Conservation (phyloP, 1,140 invertebrate genomes). For the Drosophila biarmipes region DNA sequence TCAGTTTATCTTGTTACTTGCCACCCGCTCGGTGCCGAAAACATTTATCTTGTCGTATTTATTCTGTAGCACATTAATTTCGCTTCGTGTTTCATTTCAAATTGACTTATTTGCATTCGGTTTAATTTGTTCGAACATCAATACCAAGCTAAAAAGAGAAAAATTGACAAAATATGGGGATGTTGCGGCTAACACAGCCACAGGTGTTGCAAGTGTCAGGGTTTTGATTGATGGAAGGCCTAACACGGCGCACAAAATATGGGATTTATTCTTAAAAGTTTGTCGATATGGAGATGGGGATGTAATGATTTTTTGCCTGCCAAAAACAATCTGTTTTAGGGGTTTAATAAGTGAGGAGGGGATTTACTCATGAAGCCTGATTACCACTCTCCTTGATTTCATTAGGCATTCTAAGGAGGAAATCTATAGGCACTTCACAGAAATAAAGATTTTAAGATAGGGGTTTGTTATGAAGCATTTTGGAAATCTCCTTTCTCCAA, state of each 20-base stretch:
- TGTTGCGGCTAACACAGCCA: constrained; percentile 40
- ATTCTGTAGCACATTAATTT: constrained; percentile 79
- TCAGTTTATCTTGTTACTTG: constrained; percentile 71
- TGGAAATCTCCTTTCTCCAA: no score
- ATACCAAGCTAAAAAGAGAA: constrained; percentile 24
- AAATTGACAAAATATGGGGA: background rate
- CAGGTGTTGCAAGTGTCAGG: constrained; percentile 71
- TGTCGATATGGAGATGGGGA: constrained; percentile 10
- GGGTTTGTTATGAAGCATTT: no score
- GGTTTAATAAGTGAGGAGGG: background rate
- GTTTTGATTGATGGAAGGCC: constrained; percentile 66
- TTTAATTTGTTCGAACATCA: constrained; percentile 74
- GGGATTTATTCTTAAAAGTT: constrained; percentile 50
- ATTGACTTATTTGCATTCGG: constrained; percentile 80
- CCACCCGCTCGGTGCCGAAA: constrained; percentile 45
- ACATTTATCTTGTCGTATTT: constrained; percentile 82
- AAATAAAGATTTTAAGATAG: no score
- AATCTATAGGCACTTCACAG: no score
- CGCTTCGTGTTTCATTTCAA: constrained; percentile 64
- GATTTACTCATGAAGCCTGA: background rate
- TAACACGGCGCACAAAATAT: constrained; percentile 38
- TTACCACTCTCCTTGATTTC: constrained; percentile 23
- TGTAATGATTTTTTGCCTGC: constrained; percentile 23
- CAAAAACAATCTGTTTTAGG: background rate
- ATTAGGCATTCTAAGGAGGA: background rate